Evolutionary conservation across 2,113 vertebrate species (phyloP).

Genomic region (Bubo bubo): DNA sequence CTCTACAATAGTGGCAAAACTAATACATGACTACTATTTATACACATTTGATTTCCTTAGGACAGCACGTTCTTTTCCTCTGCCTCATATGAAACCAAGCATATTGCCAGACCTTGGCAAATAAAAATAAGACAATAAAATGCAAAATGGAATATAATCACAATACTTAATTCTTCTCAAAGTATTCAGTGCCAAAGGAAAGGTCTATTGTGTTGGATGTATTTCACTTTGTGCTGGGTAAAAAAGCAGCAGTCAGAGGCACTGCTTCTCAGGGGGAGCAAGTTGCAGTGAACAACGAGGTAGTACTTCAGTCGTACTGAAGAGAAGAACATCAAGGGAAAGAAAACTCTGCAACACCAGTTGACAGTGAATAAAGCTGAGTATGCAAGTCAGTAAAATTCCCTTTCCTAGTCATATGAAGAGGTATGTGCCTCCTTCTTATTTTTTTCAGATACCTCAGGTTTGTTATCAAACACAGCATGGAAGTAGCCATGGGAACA

Average conservation of each 20-base stretch:
- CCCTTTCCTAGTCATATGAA: background rate
- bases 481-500: background rate
- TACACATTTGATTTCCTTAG: background rate
- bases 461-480: slow-evolving; percentile 45
- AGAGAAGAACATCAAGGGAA: background rate
- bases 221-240: background rate
- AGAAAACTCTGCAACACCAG: background rate
- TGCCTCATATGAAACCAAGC: background rate
- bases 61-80: background rate
- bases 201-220: fast-evolving
- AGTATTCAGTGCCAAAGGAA: background rate
- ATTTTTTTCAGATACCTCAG: background rate
- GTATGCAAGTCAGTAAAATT: background rate
- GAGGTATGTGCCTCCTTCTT: background rate
- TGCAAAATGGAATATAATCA: background rate
- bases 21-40: background rate
- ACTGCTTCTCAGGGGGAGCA: background rate
- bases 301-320: background rate
- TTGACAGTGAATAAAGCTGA: background rate
- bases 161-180: background rate
- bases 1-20: background rate
- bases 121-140: background rate
- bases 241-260: background rate
- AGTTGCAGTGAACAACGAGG: background rate
- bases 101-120: background rate